Evolutionary conservation across 2,113 vertebrate genomes (phyloP), one percentile per base, ranked within the genome.

Genomic region (Chloropsis hardwickii): DNA sequence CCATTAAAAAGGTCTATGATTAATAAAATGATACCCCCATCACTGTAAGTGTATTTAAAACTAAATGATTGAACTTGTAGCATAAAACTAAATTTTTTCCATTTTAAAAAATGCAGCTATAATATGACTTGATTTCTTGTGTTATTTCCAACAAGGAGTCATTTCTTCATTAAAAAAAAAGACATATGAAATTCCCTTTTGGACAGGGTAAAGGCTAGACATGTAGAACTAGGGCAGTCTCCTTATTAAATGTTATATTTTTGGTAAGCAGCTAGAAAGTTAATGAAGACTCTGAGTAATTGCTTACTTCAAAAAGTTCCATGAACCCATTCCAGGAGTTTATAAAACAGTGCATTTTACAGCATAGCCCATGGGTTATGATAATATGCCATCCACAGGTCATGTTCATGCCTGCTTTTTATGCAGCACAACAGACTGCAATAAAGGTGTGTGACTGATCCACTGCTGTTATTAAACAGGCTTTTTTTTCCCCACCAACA

Each of bases 381-480:
- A 89, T 84, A 92, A 96, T 91, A 90, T 95, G 88, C 94, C 97
- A 96, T 95, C 48, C 91, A 80, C 37, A 81, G 94, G 91, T 97
- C 95, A 23, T 97, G 97, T 97, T 96, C 78, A 72, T 94, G 89
- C 97, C 90, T 98, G 97, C 45, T 88, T 96, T 94, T 94, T 71
- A 93, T 93, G 71, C 40, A 90, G 47, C 73, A 83, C 54, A 96
- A 88, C 92, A 79, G 81, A 90, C 56, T 94, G 66, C 92, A 98
- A 95, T 84, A 93, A 97, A 92, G 90, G 51, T 69, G 80, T 29
- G 29, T 4, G 29, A 94, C 87, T 88, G 87, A 96, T 84, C 61
- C 74, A 44, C 86, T 91, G 87, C 90, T 90, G 81, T 56, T 92
- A 90, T 54, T 54, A 95, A 85, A 87, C 40, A 31, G 81, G 67